Conservation (phyloP, 1,140 invertebrate species). For the Yoshiicerus persimilis region DNA sequence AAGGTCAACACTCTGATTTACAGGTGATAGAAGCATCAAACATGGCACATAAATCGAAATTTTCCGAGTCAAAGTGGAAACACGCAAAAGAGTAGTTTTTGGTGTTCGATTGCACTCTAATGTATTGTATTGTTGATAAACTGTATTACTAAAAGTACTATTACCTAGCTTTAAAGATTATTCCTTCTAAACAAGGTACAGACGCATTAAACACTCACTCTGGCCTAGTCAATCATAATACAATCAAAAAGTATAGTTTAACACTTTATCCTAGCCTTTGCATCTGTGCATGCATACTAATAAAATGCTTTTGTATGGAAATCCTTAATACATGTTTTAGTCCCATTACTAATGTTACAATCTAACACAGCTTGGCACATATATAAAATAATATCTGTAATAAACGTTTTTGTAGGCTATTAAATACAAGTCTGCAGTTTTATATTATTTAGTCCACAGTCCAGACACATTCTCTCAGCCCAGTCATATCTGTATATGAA, state of each 20-base stretch:
- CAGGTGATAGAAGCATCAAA: not conserved
- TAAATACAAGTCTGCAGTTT: too few species aligned
- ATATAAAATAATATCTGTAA: not conserved
- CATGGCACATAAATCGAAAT: slow-evolving; percentile 7
- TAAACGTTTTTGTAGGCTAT: not conserved
- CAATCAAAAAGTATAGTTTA: not conserved
- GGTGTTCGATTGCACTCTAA: not conserved
- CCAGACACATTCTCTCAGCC: not conserved
- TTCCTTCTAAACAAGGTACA: not conserved
- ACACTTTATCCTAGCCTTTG: not conserved
- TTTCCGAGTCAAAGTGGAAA: not conserved
- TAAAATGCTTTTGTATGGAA: not conserved
- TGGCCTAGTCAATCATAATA: not conserved
- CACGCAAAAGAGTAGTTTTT: slow-evolving; percentile 3
- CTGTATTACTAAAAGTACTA: not conserved
- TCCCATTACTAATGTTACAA: not conserved
- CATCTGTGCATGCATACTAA: not conserved
- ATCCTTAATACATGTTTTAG: not conserved
- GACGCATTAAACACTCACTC: slow-evolving; percentile 9
- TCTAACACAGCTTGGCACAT: not conserved
- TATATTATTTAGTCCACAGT: too few species aligned
- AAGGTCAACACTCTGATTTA: slow-evolving; percentile 6
- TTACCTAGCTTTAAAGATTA: not conserved
- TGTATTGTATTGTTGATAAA: not conserved
- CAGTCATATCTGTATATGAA: not conserved